Evolutionary conservation across 2,113 vertebrate species (phyloP).

Genomic region (Machaerirhynchus nigripectus): DNA sequence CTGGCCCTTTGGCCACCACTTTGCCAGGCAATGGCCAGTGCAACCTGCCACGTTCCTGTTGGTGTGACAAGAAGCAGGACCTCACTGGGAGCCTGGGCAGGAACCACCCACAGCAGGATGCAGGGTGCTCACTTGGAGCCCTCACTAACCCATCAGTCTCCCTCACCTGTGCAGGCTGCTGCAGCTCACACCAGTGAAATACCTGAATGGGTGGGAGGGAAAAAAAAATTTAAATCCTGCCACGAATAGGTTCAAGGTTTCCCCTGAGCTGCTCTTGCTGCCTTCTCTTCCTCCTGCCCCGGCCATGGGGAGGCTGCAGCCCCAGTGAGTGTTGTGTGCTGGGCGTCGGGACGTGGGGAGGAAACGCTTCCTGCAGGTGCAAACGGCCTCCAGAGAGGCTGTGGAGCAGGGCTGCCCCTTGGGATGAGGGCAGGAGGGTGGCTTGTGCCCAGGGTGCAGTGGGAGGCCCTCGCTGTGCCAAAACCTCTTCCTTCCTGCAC

Average conservation of each 20-base stretch:
- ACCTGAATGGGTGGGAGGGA: not conserved
- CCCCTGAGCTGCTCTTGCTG: not conserved
- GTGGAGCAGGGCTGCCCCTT: not conserved
- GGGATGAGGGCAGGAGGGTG: not conserved
- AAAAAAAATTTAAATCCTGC: not conserved
- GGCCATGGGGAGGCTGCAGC: rapidly evolving
- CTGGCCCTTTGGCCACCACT: not conserved
- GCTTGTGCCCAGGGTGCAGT: not conserved
- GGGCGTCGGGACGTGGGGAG: rapidly evolving
- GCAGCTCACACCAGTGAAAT: not conserved
- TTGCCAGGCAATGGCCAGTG: not conserved
- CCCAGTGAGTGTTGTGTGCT: rapidly evolving
- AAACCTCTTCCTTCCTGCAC: not conserved
- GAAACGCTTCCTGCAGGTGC: rapidly evolving
- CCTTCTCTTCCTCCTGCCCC: not conserved
- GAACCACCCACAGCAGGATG: not conserved
- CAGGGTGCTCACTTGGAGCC: not conserved
- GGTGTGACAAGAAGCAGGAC: not conserved
- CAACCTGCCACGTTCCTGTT: rapidly evolving
- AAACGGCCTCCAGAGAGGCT: not conserved
- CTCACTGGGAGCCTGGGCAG: not conserved
- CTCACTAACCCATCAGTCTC: rapidly evolving
- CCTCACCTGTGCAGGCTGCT: not conserved
- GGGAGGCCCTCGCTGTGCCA: not conserved
- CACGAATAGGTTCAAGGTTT: rapidly evolving